A percentile compares a stretch with the other conserved stretches of the same genome.
Conservation (phyloP, 2,888 invertebrate genomes). For the Lithophane leautieri region DNA sequence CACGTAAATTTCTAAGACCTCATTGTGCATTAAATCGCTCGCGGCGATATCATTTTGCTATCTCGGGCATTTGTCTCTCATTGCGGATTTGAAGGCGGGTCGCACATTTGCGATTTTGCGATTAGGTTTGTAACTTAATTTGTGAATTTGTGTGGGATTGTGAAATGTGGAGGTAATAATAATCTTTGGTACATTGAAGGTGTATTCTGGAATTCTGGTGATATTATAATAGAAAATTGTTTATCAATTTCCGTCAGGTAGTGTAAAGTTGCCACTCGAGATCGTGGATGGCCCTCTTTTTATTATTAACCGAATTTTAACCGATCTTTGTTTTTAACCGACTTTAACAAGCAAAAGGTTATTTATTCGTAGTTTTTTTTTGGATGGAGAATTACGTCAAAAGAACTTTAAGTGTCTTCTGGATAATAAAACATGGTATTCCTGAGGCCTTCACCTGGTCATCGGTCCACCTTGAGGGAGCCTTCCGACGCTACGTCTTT, state of each 20-base stretch:
- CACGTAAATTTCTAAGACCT: constrained; percentile 74
- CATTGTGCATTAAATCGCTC: constrained; percentile 80
- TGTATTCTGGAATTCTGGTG: neutral
- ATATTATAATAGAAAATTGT: neutral
- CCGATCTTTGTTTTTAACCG: too few relatives aligned
- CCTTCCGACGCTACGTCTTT: too few relatives aligned
- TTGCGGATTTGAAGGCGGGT: constrained; percentile 72
- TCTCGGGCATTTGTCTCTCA: constrained; percentile 82
- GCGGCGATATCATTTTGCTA: constrained; percentile 80
- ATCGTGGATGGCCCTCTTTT: too few relatives aligned
- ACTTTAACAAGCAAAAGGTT: neutral
- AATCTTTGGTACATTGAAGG: neutral
- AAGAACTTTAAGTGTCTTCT: neutral
- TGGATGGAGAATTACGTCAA: neutral
- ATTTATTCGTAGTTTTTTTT: neutral
- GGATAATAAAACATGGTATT: too few relatives aligned
- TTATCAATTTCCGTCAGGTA: neutral
- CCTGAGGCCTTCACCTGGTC: too few relatives aligned
- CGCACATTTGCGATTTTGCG: constrained; percentile 56
- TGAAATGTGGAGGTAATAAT: constrained; percentile 23
- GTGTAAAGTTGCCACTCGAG: neutral
- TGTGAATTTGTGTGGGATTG: constrained; percentile 48
- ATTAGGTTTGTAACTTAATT: constrained; percentile 48
- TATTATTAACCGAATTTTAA: too few relatives aligned
- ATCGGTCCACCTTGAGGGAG: too few relatives aligned